Evolutionary conservation across 1,140 invertebrate genomes (phyloP), one percentile per base, ranked within the genome.

Genomic region (Mercenaria mercenaria): DNA sequence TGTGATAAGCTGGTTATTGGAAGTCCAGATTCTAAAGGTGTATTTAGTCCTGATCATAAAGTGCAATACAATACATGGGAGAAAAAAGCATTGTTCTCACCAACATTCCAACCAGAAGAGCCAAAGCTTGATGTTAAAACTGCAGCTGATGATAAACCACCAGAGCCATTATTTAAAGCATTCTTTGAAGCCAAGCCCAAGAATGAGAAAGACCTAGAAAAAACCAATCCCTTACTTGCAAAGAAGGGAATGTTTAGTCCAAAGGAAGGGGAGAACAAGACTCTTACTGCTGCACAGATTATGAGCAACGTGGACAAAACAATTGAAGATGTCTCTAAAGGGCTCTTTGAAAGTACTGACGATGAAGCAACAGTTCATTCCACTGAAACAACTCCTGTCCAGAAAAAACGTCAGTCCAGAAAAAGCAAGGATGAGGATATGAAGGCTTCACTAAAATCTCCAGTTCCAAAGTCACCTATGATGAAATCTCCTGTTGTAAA

Each of bases 241-340:
- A 89, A 74, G 15, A 89, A 59, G 29, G 74, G 84, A 11, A 34
- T 34, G 6, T 43, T 43, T 32, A 50, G 37, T 79, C 67, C 64
- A 37, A 85, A 74, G 34, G 83, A 85, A 29, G 43, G 39, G 1
- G 83, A 85, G 23, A 79, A 41, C 56, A 67, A 64, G n/a, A 26
- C 34, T 23, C 41, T 72, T 20, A 69, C 67, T 41, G 2, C 72
- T 26, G 59, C 37, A 52, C 76, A 80, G 29, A 80, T 81, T 15
- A 92, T 93, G 91, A 94, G 93, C 59, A 93, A 95, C 87, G 91
- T 95, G 34, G 94, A 95, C 67, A 91, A 87, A 43, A 93, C 95
- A 59, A 96, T 96, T 79, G 93, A 95, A 43, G 93, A 94, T 72
- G 95, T 96, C 0, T 93, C 95, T 11, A 95, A 95, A 88, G 95